Evolutionary conservation across 2,797 vertebrate genomes (phyloP).

Genomic region (Furcifer pardalis): DNA sequence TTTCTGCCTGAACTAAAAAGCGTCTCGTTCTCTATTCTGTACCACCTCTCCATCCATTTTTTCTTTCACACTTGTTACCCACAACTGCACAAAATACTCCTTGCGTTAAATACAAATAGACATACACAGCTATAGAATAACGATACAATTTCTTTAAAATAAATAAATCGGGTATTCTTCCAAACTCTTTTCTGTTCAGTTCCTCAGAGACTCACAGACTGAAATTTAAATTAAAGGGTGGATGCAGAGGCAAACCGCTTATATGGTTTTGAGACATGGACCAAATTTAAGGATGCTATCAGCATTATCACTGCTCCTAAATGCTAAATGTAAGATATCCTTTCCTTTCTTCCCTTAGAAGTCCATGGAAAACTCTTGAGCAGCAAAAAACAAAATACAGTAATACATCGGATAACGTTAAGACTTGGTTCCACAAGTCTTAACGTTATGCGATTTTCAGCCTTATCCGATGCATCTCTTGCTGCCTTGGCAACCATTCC

Average conservation of each 20-base stretch:
- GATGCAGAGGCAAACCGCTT: not conserved
- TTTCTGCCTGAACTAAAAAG: not conserved
- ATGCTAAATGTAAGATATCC: no score
- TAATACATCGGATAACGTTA: no score
- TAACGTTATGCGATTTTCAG: no score
- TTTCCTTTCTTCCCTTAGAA: no score
- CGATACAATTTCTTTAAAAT: not conserved
- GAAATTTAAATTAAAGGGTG: not conserved
- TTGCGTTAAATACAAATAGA: not conserved
- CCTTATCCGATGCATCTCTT: no score
- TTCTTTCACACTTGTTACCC: not conserved
- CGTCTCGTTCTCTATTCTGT: not conserved
- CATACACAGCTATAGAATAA: not conserved
- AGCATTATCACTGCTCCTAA: not conserved
- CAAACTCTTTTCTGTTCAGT: not conserved
- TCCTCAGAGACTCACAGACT: not conserved
- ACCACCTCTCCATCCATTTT: not conserved
- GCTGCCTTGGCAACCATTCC: no score
- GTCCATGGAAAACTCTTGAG: no score
- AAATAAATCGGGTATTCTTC: not conserved
- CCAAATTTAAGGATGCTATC: not conserved
- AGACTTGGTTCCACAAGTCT: no score
- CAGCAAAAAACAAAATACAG: no score
- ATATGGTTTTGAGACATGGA: not conserved
- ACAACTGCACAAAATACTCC: not conserved